Evolutionary conservation across 2,797 vertebrate species (phyloP).

Genomic region (Octomys mimax): DNA sequence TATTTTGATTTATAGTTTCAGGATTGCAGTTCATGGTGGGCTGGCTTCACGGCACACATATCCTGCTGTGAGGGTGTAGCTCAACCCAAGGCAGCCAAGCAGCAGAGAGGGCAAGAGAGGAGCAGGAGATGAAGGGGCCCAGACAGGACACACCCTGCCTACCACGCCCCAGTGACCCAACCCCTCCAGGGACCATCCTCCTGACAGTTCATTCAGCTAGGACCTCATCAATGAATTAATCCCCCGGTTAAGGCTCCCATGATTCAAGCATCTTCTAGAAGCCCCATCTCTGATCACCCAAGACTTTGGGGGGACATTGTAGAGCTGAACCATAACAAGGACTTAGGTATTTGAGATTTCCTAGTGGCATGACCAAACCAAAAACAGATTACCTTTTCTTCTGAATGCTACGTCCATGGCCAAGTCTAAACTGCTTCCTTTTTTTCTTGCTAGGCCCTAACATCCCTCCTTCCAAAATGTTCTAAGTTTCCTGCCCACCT

Average conservation of each 20-base stretch:
- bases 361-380: neutral
- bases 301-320: neutral
- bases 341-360: too few species aligned
- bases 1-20: neutral
- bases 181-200: too few species aligned
- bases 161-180: neutral
- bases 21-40: neutral
- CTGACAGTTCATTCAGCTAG: neutral
- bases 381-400: neutral
- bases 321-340: neutral
- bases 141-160: neutral
- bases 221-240: neutral
- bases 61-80: neutral
- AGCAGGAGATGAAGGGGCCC: neutral
- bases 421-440: neutral
- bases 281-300: neutral
- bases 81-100: neutral
- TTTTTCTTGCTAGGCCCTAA: neutral
- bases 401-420: neutral
- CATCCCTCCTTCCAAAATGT: neutral
- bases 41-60: neutral
- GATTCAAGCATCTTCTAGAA: neutral
- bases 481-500: neutral
- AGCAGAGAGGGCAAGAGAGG: neutral
- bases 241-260: neutral